Conservation (phyloP, 2,888 invertebrate genomes). For the Phortica okadai region DNA sequence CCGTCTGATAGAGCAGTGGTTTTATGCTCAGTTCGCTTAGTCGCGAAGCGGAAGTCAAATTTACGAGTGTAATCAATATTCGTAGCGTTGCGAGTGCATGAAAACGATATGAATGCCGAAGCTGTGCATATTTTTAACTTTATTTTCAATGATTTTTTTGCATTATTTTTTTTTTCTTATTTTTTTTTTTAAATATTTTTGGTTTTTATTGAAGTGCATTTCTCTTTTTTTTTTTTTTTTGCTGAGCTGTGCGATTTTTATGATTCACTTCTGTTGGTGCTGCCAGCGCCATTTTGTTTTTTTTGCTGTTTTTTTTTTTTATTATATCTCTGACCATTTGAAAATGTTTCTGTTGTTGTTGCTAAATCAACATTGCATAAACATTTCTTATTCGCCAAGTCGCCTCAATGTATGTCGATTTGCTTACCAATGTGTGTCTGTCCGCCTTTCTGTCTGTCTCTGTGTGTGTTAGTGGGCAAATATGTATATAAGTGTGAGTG, state of each 20-base stretch:
- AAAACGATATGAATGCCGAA: constrained; percentile 34
- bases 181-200: constrained; percentile 37
- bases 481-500: constrained; percentile 5
- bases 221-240: constrained; percentile 62
- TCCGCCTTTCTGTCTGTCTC: neutral
- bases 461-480: constrained; percentile 7
- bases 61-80: constrained; percentile 39
- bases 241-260: constrained; percentile 56
- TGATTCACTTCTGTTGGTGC: constrained; percentile 39
- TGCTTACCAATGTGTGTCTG: neutral
- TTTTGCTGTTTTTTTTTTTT: neutral
- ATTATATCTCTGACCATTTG: neutral
- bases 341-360: neutral
- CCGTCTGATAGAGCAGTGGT: too few species aligned
- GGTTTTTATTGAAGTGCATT: constrained; percentile 26
- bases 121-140: constrained; percentile 35
- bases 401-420: neutral
- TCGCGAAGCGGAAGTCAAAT: constrained; percentile 34
- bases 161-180: constrained; percentile 37
- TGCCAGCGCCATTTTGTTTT: neutral
- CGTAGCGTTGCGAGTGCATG: constrained; percentile 23
- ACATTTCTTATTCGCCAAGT: constrained; percentile 35
- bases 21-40: too few species aligned
- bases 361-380: constrained; percentile 69
- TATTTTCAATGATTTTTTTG: constrained; percentile 39